Percentiles rank a stretch among this genome's conserved stretches.
Conservation (phyloP, 2,888 invertebrate genomes). For the Limnephilus marmoratus region DNA sequence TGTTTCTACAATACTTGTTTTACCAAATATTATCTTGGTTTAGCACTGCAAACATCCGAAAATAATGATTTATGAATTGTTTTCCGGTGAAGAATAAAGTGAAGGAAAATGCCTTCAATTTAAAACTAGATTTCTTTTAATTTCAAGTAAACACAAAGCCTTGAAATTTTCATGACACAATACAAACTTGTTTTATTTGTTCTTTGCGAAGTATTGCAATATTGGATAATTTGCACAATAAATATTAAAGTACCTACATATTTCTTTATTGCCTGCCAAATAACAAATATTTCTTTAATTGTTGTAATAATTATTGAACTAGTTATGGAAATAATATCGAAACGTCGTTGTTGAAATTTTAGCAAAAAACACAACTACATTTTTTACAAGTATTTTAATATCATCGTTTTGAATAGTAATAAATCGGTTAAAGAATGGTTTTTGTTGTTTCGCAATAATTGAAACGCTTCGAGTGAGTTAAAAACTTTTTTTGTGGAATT, state of each 20-base stretch:
- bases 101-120: not conserved
- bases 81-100: not conserved
- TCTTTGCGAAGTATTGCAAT: not conserved
- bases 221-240: not conserved
- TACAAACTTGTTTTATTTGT: conserved; percentile 12
- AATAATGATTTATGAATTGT: not conserved
- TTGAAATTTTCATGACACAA: not conserved
- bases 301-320: not conserved
- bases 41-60: not conserved
- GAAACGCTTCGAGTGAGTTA: too few relatives aligned
- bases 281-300: not conserved
- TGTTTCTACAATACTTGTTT: not conserved
- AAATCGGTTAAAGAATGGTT: not conserved
- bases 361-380: not conserved
- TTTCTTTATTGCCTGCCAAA: not conserved
- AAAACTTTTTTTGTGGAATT: not conserved
- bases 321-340: not conserved
- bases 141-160: not conserved
- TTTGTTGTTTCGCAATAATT: not conserved
- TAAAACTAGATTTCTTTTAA: not conserved
- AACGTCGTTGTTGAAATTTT: not conserved
- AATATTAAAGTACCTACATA: not conserved
- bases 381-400: not conserved
- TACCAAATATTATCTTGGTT: not conserved
- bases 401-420: not conserved